Evolutionary conservation across 30 jellyfish, hydroid and myxozoan species (phyloP).

Genomic region (Aurelia coerulea): DNA sequence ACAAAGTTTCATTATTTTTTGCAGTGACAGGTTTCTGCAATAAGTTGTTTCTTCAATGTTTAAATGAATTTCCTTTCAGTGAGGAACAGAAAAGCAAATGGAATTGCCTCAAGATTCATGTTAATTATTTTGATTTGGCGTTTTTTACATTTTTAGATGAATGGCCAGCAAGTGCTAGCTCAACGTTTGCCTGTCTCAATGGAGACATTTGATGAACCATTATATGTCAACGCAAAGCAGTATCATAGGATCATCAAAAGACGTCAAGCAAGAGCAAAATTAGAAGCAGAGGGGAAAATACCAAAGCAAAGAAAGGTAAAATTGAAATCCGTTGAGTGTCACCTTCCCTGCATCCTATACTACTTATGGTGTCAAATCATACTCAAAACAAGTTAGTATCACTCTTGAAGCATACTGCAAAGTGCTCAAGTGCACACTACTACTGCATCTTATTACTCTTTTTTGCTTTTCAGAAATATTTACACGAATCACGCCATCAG

Average conservation of each 20-base stretch:
- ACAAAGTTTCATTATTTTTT: no score
- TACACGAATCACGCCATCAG: constrained; percentile 97
- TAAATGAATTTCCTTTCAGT: no score
- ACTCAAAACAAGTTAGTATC: no score
- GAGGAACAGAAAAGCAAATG: no score
- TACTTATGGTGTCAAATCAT: neutral
- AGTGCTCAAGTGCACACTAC: no score
- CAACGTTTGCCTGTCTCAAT: constrained; percentile 96
- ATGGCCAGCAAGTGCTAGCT: constrained; percentile 98
- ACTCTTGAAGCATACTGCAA: neutral
- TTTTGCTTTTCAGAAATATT: constrained; percentile 70
- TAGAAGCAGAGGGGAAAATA: constrained; percentile 99
- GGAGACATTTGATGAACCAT: constrained; percentile 98
- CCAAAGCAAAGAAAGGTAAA: constrained; percentile 91
- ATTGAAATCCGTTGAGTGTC: neutral
- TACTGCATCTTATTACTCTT: no score
- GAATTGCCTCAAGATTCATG: no score
- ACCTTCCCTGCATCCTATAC: neutral
- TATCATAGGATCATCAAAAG: constrained; percentile 94
- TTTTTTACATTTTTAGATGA: constrained; percentile 57
- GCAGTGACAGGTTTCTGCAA: no score
- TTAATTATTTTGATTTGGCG: neutral
- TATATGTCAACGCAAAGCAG: constrained; percentile 97
- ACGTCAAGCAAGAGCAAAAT: constrained; percentile 97
- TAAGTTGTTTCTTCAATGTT: no score